phyloP scores from a whole-genome alignment of 2,113 vertebrate genomes.

The Neopipo cinnamomea region DNA sequence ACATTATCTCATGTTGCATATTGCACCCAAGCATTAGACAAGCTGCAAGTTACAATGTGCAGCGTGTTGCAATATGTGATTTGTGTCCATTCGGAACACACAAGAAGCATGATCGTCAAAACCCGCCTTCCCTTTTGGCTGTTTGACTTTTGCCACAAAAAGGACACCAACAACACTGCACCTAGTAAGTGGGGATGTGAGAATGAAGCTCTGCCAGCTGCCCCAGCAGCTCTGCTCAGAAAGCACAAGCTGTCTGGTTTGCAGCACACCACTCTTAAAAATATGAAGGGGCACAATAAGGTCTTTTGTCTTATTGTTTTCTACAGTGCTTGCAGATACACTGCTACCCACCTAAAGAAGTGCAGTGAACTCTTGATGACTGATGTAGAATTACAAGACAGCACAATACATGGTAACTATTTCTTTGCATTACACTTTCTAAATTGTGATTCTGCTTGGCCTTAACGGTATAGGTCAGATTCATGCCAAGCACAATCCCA shows the following conservation, averaged over 20 bases:
- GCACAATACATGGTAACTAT: background rate
- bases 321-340: background rate
- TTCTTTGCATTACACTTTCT: slow-evolving; percentile 35
- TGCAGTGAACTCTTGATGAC: background rate
- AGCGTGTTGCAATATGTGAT: background rate
- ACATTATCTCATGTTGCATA: background rate
- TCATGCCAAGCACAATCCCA: background rate
- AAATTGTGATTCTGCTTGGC: background rate
- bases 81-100: background rate
- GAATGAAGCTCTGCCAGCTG: background rate
- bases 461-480: background rate
- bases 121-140: background rate
- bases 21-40: background rate
- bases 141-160: background rate
- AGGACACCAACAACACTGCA: background rate
- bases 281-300: background rate
- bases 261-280: background rate
- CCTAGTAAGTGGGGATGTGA: background rate
- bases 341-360: background rate
- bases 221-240: background rate
- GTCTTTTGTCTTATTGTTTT: slow-evolving; percentile 25
- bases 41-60: background rate
- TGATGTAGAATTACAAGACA: slow-evolving; percentile 40
- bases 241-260: background rate
- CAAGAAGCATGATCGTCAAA: background rate